These are phyloP conservation scores for Dysdera silvatica DNA, from an alignment of 1,140 invertebrate genomes.

Conservation along the genomic window DNA sequence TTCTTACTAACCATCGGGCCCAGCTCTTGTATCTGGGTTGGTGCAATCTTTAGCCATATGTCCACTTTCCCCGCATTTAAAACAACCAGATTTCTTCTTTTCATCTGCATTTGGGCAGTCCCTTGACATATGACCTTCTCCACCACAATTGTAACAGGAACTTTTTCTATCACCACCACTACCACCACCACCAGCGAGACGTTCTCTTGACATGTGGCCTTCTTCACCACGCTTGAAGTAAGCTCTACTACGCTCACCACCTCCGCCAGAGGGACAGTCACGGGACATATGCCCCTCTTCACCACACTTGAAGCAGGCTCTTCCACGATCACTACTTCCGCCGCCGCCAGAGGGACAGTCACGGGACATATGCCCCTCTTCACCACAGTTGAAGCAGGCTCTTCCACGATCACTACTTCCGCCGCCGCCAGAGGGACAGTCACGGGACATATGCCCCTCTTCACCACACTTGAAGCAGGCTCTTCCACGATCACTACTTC, in stretches of 20 bases:
- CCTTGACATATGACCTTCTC: slow-evolving; percentile 30
- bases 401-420: slow-evolving; percentile 2
- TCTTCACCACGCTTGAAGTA: slow-evolving; percentile 44
- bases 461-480: slow-evolving; percentile 42
- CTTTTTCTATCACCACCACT: neutral
- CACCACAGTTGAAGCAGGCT: slow-evolving; percentile 39
- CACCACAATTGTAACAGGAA: slow-evolving; percentile 12
- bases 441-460: slow-evolving; percentile 41
- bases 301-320: slow-evolving; percentile 27
- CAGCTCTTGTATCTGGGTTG: slow-evolving; percentile 9
- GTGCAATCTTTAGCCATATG: slow-evolving; percentile 37
- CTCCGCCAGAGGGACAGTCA: slow-evolving; percentile 34
- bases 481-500: slow-evolving; percentile 34
- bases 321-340: slow-evolving; percentile 12
- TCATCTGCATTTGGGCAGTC: slow-evolving; percentile 35
- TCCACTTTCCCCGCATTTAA: slow-evolving; percentile 32
- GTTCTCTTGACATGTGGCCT: slow-evolving; percentile 42
- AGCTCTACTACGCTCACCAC: slow-evolving; percentile 30
- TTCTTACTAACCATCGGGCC: no score
- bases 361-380: slow-evolving; percentile 46
- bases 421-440: slow-evolving; percentile 38
- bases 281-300: slow-evolving; percentile 34
- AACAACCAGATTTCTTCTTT: slow-evolving; percentile 10
- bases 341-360: slow-evolving; percentile 42
- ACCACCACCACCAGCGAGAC: slow-evolving; percentile 32